These are phyloP conservation scores for Charaxes varanes DNA, from an alignment of 1,140 invertebrate species.

Conservation along the genomic window DNA sequence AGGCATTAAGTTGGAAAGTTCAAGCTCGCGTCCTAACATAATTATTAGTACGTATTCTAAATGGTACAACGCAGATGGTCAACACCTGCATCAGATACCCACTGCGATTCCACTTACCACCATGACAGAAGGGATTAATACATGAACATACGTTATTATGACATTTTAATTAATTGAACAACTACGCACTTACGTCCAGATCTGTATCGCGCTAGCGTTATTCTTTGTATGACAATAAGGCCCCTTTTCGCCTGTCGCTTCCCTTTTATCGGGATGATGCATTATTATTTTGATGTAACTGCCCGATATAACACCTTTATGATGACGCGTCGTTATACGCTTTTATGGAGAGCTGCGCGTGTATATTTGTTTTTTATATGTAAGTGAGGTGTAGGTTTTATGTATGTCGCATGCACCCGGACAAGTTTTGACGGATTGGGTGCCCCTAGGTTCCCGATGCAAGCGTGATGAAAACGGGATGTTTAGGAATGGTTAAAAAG, in stretches of 20 bases:
- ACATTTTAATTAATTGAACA: conserved; percentile 51
- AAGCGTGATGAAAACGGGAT: too few relatives aligned
- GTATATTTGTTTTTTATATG: too few relatives aligned
- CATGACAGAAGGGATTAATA: conserved; percentile 39
- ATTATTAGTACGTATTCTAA: background rate
- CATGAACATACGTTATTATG: conserved; percentile 35
- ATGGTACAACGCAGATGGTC: background rate
- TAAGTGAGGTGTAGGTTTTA: too few relatives aligned
- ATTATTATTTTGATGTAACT: background rate
- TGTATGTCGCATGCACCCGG: too few relatives aligned
- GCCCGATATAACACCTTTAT: background rate
- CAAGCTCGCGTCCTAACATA: background rate
- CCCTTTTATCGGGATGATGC: background rate
- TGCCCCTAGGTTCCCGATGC: too few relatives aligned
- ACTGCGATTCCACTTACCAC: background rate
- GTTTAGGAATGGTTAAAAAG: too few relatives aligned
- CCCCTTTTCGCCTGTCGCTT: background rate
- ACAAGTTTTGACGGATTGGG: too few relatives aligned
- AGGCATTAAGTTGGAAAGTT: too few relatives aligned
- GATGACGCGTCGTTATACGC: too few relatives aligned
- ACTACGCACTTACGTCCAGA: conserved; percentile 23
- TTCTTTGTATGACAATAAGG: background rate
- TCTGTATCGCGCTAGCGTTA: conserved; percentile 2
- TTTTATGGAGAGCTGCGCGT: too few relatives aligned
- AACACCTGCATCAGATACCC: background rate